Evolutionary conservation across 2,888 invertebrate species (phyloP), one percentile per base, ranked within the genome.

Genomic region (Tolmerus cingulatus): DNA sequence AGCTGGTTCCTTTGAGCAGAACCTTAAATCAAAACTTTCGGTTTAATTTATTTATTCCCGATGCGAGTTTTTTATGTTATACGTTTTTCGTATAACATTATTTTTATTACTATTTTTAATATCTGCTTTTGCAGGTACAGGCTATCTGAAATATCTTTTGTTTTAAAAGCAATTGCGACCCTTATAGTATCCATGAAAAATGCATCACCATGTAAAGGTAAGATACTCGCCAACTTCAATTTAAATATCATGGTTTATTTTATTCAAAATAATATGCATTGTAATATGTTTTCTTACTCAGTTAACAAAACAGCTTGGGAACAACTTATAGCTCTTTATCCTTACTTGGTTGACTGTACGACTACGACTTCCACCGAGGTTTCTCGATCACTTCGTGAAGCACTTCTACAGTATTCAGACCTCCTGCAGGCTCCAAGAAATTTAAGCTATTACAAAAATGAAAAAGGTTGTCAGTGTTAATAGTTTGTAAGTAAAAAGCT

Each of bases 71-170:
- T 46, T 46, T 46, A 46, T 46, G 14, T 46, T 16, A 46, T 46
- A 14, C 16, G 4, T 46, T 14, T 16, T 46, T 14, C 43, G 16
- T 16, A 46, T 16, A 16, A 46, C 43, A 43, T 4, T 9, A 0
- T 46, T 16, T 14, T 46, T 14, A 46, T 46, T 46, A 79, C 14
- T 79, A 4, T 27, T 81, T 23, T 34, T 23, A 40, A 40, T 40
- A 40, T 12, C 14, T 51, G 14, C 19, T 57, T 34, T 34, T 89
- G 1, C 77, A 98, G 98, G 93, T 97, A 98, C 91, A 95, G 98
- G 88, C 94, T 98, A 89, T 97, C 98, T 3, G 98, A 99, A 93
- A 98, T 99, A 92, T 97, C 98, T 81, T 98, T 98, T 93, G 98
- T 98, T 37, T 92, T 99, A 86, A 98, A 98, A 93, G 98, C 98